Conservation (phyloP, 2,113 vertebrate genomes). For the Okapia johnstoni region DNA sequence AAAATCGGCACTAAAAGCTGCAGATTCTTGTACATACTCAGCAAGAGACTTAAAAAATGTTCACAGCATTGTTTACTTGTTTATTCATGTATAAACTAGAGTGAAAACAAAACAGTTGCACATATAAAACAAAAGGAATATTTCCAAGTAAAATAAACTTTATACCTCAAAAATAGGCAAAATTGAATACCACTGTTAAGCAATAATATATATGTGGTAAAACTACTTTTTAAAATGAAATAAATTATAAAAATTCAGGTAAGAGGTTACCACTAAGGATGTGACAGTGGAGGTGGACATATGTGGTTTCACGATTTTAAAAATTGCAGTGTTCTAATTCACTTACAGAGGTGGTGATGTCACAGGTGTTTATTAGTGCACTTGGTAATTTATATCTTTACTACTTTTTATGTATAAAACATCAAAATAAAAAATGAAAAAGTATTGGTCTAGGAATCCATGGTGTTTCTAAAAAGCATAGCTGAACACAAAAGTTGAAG, state of each 20-base stretch:
- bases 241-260: neutral
- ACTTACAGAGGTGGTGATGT: neutral
- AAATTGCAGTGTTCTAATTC: neutral
- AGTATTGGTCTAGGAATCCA: neutral
- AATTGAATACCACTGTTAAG: neutral
- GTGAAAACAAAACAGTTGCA: neutral
- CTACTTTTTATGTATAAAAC: neutral
- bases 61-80: neutral
- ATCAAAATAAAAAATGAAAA: neutral
- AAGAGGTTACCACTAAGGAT: neutral
- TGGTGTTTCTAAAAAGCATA: neutral
- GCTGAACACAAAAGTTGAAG: neutral
- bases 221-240: neutral
- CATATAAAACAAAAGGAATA: neutral
- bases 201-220: neutral
- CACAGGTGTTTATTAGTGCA: neutral
- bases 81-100: neutral
- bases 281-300: neutral
- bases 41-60: neutral
- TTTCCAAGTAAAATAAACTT: neutral
- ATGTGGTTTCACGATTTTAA: neutral
- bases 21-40: neutral
- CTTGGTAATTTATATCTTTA: neutral
- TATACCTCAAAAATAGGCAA: neutral
- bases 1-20: neutral